Evolutionary conservation across 2,797 vertebrate genomes (phyloP).

Genomic region (Paratrypauchen microcephalus): DNA sequence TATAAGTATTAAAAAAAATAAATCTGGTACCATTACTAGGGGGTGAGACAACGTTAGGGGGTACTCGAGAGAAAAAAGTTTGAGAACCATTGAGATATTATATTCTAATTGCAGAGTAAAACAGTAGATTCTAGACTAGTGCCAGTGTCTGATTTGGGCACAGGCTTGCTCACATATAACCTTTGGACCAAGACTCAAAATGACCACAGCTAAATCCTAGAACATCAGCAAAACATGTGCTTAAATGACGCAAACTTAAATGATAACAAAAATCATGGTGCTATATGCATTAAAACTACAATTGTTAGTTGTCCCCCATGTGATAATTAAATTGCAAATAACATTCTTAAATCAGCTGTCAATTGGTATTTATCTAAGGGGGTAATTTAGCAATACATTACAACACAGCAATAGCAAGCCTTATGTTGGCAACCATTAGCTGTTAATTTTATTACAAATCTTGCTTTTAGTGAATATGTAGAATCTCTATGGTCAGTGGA

Average conservation of each 20-base stretch:
- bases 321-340: background rate
- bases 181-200: constrained; percentile 72
- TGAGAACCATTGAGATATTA: too few relatives aligned
- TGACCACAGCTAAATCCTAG: constrained; percentile 4
- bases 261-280: too few relatives aligned
- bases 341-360: too few relatives aligned
- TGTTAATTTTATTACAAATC: too few relatives aligned
- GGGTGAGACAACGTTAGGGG: too few relatives aligned
- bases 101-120: background rate
- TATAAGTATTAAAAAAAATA: too few relatives aligned
- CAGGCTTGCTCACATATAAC: constrained; percentile 66
- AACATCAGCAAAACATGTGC: background rate
- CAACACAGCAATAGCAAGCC: background rate
- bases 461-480: too few relatives aligned
- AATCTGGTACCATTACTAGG: too few relatives aligned
- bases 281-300: background rate
- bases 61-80: too few relatives aligned
- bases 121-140: background rate
- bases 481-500: background rate
- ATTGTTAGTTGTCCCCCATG: background rate
- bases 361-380: background rate
- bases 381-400: background rate
- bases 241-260: too few relatives aligned
- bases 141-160: constrained; percentile 48
- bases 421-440: too few relatives aligned